Percentiles rank a stretch among this genome's conserved stretches.
Conservation (phyloP, 1,140 invertebrate genomes). For the Conopomorpha cramerella region DNA sequence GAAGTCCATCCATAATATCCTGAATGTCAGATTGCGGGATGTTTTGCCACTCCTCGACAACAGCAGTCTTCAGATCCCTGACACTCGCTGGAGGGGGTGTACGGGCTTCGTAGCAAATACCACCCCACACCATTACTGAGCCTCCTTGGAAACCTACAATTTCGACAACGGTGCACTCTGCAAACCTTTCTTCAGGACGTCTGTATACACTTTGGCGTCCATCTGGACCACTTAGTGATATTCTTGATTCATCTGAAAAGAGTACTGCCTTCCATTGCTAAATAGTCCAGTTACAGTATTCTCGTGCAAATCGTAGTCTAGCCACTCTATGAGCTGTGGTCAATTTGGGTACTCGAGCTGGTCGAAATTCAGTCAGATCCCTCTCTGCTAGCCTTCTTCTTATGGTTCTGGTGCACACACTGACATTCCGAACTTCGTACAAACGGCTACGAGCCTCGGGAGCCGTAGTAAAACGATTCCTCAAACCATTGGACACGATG, state of each 20-base stretch:
- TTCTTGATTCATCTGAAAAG: slow-evolving; percentile 10
- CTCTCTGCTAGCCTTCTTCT: too few relatives aligned
- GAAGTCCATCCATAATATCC: slow-evolving; percentile 11
- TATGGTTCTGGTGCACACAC: too few relatives aligned
- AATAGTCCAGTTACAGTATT: too few relatives aligned
- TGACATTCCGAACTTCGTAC: too few relatives aligned
- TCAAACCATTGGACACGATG: slow-evolving; percentile 5
- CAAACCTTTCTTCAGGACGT: slow-evolving; percentile 5
- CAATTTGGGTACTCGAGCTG: too few relatives aligned
- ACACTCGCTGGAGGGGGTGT: slow-evolving; percentile 3
- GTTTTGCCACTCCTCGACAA: slow-evolving; percentile 9
- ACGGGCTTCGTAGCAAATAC: slow-evolving; percentile 4
- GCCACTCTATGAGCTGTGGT: too few relatives aligned
- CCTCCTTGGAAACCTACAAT: slow-evolving; percentile 8
- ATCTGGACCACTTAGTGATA: slow-evolving; percentile 6
- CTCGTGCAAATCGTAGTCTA: too few relatives aligned
- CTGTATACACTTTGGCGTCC: slow-evolving; percentile 5
- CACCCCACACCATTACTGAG: slow-evolving; percentile 10
- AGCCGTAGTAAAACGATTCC: too few relatives aligned
- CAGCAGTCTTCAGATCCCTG: slow-evolving; percentile 6
- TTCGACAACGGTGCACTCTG: slow-evolving; percentile 5
- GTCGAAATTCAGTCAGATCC: too few relatives aligned
- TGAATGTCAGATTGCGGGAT: slow-evolving; percentile 12
- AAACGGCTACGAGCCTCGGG: too few relatives aligned
- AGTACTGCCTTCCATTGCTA: too few relatives aligned